A percentile compares a stretch with the other conserved stretches of the same genome.
Evolutionary conservation across 2,113 vertebrate genomes (phyloP).

Genomic region (Larimichthys crocea): DNA sequence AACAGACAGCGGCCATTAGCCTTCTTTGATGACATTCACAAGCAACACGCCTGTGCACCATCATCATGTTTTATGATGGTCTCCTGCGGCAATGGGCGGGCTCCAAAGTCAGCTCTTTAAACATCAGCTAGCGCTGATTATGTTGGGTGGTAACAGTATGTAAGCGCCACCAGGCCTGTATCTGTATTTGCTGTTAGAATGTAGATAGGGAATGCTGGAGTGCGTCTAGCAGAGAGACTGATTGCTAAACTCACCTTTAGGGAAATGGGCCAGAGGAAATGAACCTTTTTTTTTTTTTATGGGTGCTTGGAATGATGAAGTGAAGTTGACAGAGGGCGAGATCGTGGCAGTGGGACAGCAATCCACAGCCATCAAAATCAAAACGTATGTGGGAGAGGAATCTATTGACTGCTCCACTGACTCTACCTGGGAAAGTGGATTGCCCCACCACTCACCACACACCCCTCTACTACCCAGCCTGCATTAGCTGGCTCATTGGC

Average conservation of each 20-base stretch:
- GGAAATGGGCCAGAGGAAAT: constrained; percentile 67
- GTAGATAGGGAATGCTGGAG: constrained; percentile 19
- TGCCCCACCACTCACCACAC: constrained; percentile 10
- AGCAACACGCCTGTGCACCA: constrained; percentile 39
- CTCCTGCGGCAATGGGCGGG: background rate
- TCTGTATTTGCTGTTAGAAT: constrained; percentile 33
- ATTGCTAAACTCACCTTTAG: constrained; percentile 62
- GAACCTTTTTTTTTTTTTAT: constrained; percentile 59
- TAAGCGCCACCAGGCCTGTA: constrained; percentile 5
- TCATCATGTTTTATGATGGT: constrained; percentile 61
- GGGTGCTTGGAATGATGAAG: constrained; percentile 59
- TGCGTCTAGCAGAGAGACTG: constrained; percentile 38
- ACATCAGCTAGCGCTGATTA: constrained; percentile 38
- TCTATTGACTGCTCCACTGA: constrained; percentile 61
- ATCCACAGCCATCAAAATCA: constrained; percentile 62
- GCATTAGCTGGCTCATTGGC: constrained; percentile 68
- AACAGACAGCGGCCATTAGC: constrained; percentile 59
- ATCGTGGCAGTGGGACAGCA: constrained; percentile 38
- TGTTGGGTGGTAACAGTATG: constrained; percentile 31
- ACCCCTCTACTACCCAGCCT: constrained; percentile 3
- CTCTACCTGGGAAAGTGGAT: constrained; percentile 65
- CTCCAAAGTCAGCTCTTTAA: constrained; percentile 40
- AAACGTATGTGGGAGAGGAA: constrained; percentile 56
- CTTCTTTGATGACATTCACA: constrained; percentile 62
- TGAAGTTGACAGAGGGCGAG: constrained; percentile 53